Evolutionary conservation across 2,797 vertebrate genomes (phyloP), one percentile per base, ranked within the genome.

Genomic region (Falco biarmicus): DNA sequence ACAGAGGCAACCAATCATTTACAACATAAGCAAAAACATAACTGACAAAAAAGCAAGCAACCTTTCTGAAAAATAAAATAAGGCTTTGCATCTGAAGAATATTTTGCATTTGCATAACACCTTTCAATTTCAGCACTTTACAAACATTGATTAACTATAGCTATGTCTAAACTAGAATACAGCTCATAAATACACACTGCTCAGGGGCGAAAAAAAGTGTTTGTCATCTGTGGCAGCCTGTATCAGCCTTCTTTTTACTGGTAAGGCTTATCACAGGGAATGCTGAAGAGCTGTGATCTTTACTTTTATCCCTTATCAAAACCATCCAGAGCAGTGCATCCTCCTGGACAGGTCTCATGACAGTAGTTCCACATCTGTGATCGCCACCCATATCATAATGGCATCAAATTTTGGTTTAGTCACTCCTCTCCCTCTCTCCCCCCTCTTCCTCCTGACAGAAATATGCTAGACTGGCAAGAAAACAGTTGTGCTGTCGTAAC

Each of bases 1-100:
- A 93, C 69, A 86, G 12, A 61, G 76, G n/a, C 69, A 96, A 81
- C 71, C 82, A 96, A 81, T 94, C 82, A 69, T 96, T 96, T 92
- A 60, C 75, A 91, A 84, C 56, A 60, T 68, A 93, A 94, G 70
- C 85, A 87, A 81, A 95, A 91, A 69, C 43, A 81, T 84, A 87
- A 85, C 75, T 54, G 90, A 87, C 70, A 93, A 81, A 89, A 69
- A 93, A 41, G 43, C 2, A 82, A 89, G 25, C 24, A 83, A 25
- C 9, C 57, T 41, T 74, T 93, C 74, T 85, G 32, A 87, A 91
- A 95, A 95, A 93, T 75, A 69, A 83, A 93, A 75, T 48, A 66
- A 77, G 26, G 9, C 43, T 91, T 96, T 73, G 34, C 89, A 84
- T 93, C 79, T 95, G 79, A 92, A 87, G 75, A 94, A 78, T 92